A percentile compares a stretch with the other conserved stretches of the same genome.
Evolutionary conservation across 2,888 invertebrate genomes (phyloP).

Genomic region (Acanthosoma haemorrhoidale): DNA sequence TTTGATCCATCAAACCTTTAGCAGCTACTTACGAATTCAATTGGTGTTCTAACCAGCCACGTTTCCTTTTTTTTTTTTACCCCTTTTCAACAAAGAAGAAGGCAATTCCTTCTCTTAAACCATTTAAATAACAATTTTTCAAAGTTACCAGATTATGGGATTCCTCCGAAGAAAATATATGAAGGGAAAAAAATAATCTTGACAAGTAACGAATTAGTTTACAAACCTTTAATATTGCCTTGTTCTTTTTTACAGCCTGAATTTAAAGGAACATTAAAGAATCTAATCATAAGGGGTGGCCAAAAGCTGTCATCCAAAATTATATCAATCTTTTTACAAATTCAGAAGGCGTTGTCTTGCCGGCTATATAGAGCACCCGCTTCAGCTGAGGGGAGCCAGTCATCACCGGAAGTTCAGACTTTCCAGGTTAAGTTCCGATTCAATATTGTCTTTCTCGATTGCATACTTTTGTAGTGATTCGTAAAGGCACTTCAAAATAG

Average conservation of each 20-base stretch:
- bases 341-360: conserved; percentile 9
- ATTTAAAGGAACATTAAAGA: conserved; percentile 13
- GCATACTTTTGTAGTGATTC: too few species aligned
- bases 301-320: conserved; percentile 16
- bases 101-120: neutral
- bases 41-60: too few species aligned
- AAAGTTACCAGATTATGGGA: neutral
- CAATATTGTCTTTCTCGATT: neutral
- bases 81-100: neutral
- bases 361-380: conserved; percentile 4
- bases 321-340: conserved; percentile 13
- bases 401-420: neutral
- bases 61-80: too few species aligned
- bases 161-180: neutral
- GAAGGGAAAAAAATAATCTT: neutral
- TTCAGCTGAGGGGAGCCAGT: neutral
- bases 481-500: neutral
- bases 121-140: neutral
- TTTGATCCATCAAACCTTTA: too few species aligned
- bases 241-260: neutral
- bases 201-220: conserved; percentile 7
- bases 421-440: neutral
- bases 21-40: too few species aligned
- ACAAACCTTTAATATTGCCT: neutral
- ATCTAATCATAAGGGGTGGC: neutral